A percentile compares a stretch with the other conserved stretches of the same genome.
These are phyloP conservation scores for Drosophila kikkawai DNA, from an alignment of 1,140 invertebrate genomes.

Conservation along the genomic window DNA sequence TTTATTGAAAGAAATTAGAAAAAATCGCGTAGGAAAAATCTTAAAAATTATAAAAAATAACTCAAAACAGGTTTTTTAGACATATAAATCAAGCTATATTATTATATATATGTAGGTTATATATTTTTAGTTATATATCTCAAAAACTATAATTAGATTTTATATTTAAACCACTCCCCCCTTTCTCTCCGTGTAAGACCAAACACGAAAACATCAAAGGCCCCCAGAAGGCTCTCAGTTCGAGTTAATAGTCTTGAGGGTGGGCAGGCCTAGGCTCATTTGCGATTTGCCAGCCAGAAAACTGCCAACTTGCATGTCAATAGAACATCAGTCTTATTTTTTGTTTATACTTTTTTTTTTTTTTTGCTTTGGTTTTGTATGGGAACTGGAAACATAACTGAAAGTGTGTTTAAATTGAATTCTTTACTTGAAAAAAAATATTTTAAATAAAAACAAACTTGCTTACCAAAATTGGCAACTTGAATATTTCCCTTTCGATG, in stretches of 20 bases:
- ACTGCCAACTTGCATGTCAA: conserved; percentile 62
- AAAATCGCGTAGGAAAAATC: no score
- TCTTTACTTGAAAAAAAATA: no score
- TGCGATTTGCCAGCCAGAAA: conserved; percentile 34
- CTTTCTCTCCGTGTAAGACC: not conserved
- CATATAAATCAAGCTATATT: no score
- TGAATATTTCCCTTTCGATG: conserved; percentile 42
- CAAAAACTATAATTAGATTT: no score
- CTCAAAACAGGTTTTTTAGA: no score
- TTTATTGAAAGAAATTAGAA: no score
- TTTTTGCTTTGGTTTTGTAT: not conserved
- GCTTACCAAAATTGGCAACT: conserved; percentile 16
- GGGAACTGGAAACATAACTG: conserved; percentile 15
- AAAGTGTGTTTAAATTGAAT: not conserved
- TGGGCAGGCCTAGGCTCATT: conserved; percentile 27
- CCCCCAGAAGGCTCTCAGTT: conserved; percentile 2
- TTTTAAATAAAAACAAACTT: no score
- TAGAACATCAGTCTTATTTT: conserved; percentile 49
- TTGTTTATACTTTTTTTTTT: not conserved
- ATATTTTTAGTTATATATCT: no score
- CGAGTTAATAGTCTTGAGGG: conserved; percentile 18
- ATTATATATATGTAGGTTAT: no score
- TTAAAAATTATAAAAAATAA: no score
- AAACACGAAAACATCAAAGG: conserved; percentile 26
- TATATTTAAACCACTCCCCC: no score